Base-by-base conservation (phyloP, 2,113 vertebrate genomes). In the Brachirus orientalis region DNA sequence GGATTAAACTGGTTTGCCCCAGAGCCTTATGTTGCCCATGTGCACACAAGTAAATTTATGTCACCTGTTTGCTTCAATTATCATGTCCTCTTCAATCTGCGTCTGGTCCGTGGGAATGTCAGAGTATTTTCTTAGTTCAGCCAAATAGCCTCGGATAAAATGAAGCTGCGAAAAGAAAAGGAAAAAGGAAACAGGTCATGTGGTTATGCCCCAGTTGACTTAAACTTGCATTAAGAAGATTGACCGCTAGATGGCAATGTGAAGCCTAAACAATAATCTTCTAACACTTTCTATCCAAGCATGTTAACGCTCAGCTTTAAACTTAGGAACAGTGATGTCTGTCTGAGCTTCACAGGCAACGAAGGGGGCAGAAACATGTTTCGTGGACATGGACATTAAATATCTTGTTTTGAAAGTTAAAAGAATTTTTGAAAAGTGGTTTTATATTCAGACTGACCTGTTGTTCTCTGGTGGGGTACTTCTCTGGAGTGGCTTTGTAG, bases 61-160 rank as follows among this genome's bases (percentile, higher is more conserved):
- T 72, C 65, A 91, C 97, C 96, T 80, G 78, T 93, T 95, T 37
- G 92, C 89, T 83, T 98, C 96, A 0, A 83, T 52, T 12, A 98
- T 89, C 93, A 98, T 90, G 54, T 93, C 89, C 44, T 95, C 94
- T 82, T 95, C 95, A 0, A 90, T 62, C 33, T 70, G 79, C 5
- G 64, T 80, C 85, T 91, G 94, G 44, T 95, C 93, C 55, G 10
- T 1, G 10, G 43, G 20, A 8, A 63, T 43, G 0, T 69, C 74
- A 0, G 47, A 41, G 47, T 43, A n/a, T 20, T 65, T 86, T 3
- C 68, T 72, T 17, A 65, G 78, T 12, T 95, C 96, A 2, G 82
- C 81, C 81, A 98, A 85, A 86, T 98, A 98, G 78, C 88, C 86
- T 59, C 93, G 93, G 69, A 98, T 91, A 54, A 98, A 98, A 55